Conservation (phyloP, 2,888 invertebrate genomes). For the Polylopha cassiicola region DNA sequence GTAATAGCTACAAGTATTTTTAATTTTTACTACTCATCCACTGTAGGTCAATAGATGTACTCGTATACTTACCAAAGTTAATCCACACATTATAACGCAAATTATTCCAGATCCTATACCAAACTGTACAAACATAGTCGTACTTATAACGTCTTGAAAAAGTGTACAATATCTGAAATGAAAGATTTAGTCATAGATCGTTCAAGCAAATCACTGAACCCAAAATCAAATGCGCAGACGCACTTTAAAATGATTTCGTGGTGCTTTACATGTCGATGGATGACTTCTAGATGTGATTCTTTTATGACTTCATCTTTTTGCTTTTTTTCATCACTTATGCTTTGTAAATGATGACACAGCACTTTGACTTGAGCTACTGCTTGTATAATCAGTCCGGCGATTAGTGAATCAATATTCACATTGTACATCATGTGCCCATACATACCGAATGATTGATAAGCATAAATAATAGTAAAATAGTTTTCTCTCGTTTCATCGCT, state of each 20-base stretch:
- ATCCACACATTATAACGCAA: constrained; percentile 47
- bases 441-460: constrained; percentile 54
- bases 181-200: too few relatives aligned
- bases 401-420: constrained; percentile 48
- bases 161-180: constrained; percentile 46
- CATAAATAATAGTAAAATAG: constrained; percentile 43
- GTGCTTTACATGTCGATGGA: constrained; percentile 39
- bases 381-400: constrained; percentile 46
- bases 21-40: too few relatives aligned
- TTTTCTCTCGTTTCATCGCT: constrained; percentile 37
- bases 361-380: constrained; percentile 48
- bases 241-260: constrained; percentile 49
- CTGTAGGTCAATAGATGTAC: too few relatives aligned
- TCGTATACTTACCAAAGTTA: constrained; percentile 45
- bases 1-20: too few relatives aligned
- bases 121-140: constrained; percentile 51
- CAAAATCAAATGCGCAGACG: too few relatives aligned
- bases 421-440: constrained; percentile 60
- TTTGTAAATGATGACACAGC: constrained; percentile 41
- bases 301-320: constrained; percentile 18
- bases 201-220: too few relatives aligned
- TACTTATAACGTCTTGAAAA: constrained; percentile 41
- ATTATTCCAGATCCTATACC: constrained; percentile 48
- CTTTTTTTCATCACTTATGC: too few relatives aligned
- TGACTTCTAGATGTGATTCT: constrained; percentile 27